phyloP scores from a whole-genome alignment of 2,797 vertebrate species.

The Acridotheres tristis region DNA sequence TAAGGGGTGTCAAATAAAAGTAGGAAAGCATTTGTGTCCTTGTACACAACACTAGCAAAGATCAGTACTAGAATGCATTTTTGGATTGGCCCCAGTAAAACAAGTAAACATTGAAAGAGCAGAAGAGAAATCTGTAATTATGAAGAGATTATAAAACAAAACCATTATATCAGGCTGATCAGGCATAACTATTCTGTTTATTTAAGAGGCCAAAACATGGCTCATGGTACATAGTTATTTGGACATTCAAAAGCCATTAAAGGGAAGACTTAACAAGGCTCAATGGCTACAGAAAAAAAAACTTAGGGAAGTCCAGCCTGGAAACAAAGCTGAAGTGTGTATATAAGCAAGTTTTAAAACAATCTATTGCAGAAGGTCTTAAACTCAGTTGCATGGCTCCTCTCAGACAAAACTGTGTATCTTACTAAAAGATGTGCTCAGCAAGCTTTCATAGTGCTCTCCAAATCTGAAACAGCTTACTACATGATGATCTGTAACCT shows the following conservation, averaged over 20 bases:
- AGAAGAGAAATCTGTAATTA: neutral
- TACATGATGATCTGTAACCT: neutral
- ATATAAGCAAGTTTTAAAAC: neutral
- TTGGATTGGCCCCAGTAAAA: neutral
- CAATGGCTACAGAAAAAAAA: neutral
- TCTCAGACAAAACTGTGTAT: neutral
- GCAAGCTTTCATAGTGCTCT: neutral
- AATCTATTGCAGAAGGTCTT: accelerated
- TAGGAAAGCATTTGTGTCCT: neutral
- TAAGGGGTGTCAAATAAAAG: neutral
- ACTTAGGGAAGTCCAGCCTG: neutral
- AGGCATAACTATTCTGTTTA: neutral
- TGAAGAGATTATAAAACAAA: neutral
- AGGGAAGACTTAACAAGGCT: neutral
- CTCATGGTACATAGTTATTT: neutral
- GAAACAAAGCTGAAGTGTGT: neutral
- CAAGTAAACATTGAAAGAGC: neutral
- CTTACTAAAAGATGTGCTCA: neutral
- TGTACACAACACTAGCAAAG: neutral
- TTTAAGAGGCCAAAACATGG: neutral
- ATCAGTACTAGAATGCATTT: neutral
- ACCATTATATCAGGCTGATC: neutral
- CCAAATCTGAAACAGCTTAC: neutral
- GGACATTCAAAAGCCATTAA: neutral
- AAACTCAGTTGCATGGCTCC: neutral